Evolutionary conservation across 2,113 vertebrate species (phyloP), one percentile per base, ranked within the genome.

Genomic region (Neogobius melanostomus): DNA sequence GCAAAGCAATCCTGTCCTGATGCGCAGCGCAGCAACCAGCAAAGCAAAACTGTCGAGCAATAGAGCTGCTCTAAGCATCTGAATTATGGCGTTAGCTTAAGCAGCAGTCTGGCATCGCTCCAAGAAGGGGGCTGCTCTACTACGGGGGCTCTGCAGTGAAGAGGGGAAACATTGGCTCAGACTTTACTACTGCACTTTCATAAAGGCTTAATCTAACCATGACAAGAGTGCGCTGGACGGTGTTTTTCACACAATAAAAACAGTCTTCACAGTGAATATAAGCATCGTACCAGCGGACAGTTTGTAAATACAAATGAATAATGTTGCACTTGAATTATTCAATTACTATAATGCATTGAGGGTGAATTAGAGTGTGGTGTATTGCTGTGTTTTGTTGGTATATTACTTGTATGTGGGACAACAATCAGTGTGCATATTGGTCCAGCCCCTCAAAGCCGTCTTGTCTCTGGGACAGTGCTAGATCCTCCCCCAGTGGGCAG

Each of bases 11-110:
- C 43, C 8, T 11, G 21, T 11, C 17, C 59, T 10, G 59, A 61
- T 61, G 42, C 42, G 8, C n/a, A 15, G 42, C 59, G 10, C 6
- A 51, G 49, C 49, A 51, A 61, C 59, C 59, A 61, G 42, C 59
- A 61, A 61, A 61, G 59, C 59, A 61, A 61, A 61, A 61, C 59
- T 61, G 59, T 61, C 59, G 36, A 61, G 42, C 59, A 61, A 61
- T 42, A 61, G 42, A 61, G 59, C 59, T 43, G 42, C 36, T 61
- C 59, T 61, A 61, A 61, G 59, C 59, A 61, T 43, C 36, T 61
- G 59, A 61, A 42, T 61, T 61, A 61, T 61, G 59, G 59, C 14
- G 42, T 44, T 61, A 43, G 59, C 59, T 44, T 44, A 61, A 61
- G 59, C 59, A 61, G 59, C 59, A 61, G 59, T 61, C 59, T 61